These are phyloP conservation scores for Gila orcuttii DNA, from an alignment of 2,113 vertebrate species.

Conservation along the genomic window DNA sequence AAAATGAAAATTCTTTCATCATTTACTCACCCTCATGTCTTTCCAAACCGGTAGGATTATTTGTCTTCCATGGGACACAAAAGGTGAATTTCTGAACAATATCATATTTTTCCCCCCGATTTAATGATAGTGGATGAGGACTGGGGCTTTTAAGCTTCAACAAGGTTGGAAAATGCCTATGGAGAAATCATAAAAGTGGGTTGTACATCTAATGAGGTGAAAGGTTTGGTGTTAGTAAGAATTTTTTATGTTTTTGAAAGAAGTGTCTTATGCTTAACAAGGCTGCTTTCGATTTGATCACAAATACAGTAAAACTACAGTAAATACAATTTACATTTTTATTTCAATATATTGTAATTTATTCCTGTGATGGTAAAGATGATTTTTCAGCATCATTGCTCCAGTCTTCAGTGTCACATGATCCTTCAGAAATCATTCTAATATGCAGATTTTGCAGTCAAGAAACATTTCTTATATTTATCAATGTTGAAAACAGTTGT, in stretches of 20 bases:
- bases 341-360: background rate
- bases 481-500: background rate
- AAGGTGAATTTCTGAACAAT: background rate
- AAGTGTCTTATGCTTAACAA: background rate
- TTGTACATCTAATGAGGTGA: no score
- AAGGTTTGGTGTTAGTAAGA: no score
- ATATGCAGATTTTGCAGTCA: background rate
- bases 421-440: background rate
- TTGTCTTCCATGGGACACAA: background rate
- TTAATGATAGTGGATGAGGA: background rate
- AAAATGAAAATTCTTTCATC: background rate
- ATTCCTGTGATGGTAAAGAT: background rate
- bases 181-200: background rate
- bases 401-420: background rate
- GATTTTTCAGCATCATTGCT: background rate
- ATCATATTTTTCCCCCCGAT: background rate
- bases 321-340: background rate
- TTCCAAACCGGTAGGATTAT: background rate
- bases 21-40: background rate
- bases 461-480: background rate
- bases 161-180: background rate
- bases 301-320: background rate
- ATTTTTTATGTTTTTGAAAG: background rate
- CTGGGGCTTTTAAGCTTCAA: no score
- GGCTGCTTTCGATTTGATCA: background rate